Evolutionary conservation across 2,113 vertebrate species (phyloP), one percentile per base, ranked within the genome.

Genomic region (Nematolebias whitei): DNA sequence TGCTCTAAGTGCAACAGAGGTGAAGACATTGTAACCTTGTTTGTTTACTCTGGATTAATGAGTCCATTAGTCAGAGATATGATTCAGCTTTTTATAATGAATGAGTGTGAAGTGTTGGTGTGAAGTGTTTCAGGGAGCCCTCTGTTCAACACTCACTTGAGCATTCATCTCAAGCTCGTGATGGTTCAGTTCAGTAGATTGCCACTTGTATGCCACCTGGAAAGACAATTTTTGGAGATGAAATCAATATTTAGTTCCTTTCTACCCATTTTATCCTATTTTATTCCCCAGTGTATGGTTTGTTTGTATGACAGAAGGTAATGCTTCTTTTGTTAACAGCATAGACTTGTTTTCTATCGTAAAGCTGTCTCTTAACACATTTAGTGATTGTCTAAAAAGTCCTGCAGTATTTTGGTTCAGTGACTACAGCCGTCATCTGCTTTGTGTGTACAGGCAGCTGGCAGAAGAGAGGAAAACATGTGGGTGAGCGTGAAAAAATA

Each of bases 31-130:
- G 35, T 59, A 59, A 57, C 71, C 69, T 61, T 68, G 14, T 63
- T 61, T 85, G 63, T 85, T 81, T 71, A 64, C 63, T 19, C 39
- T 67, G 65, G 60, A 68, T 80, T 75, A 87, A 85, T 86, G 51
- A 85, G 71, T 83, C 62, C 71, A 74, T 49, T 58, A 69, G 55
- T 82, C 47, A 67, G 6, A 0, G 68, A 69, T 50, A 32, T 68
- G 69, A 85, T 50, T 87, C 72, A 78, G 74, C 32, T 4, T 16
- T 51, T 35, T 68, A 49, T 29, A 54, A 52, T 73, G 59, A 83
- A 49, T 78, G 68, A 74, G n/a, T n/a, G n/a, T n/a, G n/a, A n/a
- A n/a, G n/a, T n/a, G n/a, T 63, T 40, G 55, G 41, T 65, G 57
- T 79, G 20, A 11, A 49, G n/a, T 26, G 50, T 38, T 26, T 35